phyloP scores from a whole-genome alignment of 2,797 vertebrate species.

The Gymnoscopelus microlampas region DNA sequence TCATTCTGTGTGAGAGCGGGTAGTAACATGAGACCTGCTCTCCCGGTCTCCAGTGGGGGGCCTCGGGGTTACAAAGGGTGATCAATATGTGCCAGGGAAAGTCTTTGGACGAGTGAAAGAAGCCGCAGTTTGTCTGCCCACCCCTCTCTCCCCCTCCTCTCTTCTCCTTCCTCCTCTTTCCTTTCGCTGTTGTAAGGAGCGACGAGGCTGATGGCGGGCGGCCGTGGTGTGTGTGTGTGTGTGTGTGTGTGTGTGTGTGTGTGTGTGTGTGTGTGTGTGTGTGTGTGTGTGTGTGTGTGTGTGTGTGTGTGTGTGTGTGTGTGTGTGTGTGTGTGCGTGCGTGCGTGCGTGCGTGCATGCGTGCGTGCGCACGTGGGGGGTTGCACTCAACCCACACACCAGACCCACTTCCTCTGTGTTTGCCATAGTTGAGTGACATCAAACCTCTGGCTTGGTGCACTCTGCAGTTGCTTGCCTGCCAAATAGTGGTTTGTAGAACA shows the following conservation, averaged over 20 bases:
- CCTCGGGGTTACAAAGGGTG: slow-evolving; percentile 71
- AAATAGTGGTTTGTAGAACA: no score
- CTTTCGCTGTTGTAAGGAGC: slow-evolving; percentile 52
- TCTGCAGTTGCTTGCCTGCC: no score
- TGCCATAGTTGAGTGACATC: slow-evolving; percentile 48
- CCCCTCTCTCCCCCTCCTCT: slow-evolving; percentile 18
- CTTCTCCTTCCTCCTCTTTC: slow-evolving; percentile 38
- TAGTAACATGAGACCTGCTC: slow-evolving; percentile 66
- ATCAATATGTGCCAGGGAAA: slow-evolving; percentile 79
- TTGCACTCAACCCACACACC: slow-evolving; percentile 45
- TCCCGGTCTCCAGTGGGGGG: slow-evolving; percentile 51
- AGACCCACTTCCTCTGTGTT: slow-evolving; percentile 48
- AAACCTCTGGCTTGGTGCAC: slow-evolving; percentile 31
- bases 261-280: slow-evolving; percentile 9
- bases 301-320: slow-evolving; percentile 22
- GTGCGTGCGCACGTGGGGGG: slow-evolving; percentile 32
- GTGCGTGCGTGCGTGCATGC: slow-evolving; percentile 15
- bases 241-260: slow-evolving; percentile 1
- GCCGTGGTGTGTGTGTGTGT: slow-evolving; percentile 15
- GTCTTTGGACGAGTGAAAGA: slow-evolving; percentile 76
- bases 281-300: background rate
- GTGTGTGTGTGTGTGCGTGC: background rate
- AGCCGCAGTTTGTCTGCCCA: slow-evolving; percentile 63
- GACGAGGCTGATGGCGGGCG: slow-evolving; percentile 46
- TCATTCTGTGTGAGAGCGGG: slow-evolving; percentile 64